Conservation (phyloP, 2,797 vertebrate genomes). For the Leuciscus waleckii region DNA sequence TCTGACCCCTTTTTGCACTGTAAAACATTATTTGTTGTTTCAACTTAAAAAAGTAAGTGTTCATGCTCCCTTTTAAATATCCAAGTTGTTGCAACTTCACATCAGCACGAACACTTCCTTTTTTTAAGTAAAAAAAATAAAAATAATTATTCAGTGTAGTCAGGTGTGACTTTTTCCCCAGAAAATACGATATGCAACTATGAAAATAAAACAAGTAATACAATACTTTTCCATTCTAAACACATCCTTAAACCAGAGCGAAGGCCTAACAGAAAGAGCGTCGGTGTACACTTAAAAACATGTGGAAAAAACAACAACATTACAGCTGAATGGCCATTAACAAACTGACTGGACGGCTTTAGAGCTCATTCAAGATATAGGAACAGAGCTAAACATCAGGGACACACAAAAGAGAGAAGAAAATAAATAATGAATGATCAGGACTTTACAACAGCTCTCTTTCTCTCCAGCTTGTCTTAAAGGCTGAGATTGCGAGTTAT, state of each 20-base stretch:
- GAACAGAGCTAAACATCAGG: not conserved
- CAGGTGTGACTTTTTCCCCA: not conserved
- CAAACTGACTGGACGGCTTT: not conserved
- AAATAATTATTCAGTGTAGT: too few relatives aligned
- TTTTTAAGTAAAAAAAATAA: not conserved
- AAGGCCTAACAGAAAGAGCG: not conserved
- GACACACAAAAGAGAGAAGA: not conserved
- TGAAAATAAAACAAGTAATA: not conserved
- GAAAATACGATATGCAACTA: not conserved
- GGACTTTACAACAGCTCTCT: not conserved
- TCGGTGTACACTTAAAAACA: not conserved
- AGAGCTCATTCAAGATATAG: not conserved
- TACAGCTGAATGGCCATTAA: not conserved
- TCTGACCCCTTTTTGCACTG: not conserved
- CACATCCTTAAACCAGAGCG: not conserved
- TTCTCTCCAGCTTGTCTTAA: constrained; percentile 78
- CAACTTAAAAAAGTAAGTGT: too few relatives aligned
- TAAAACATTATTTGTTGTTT: too few relatives aligned
- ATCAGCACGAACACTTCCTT: not conserved
- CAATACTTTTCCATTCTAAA: not conserved
- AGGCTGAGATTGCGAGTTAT: constrained; percentile 83
- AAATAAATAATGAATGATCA: not conserved
- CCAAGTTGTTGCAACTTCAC: not conserved
- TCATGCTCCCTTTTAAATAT: not conserved
- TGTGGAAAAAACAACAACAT: not conserved